Conservation (phyloP, 92 coral and sea anemone species). For the Parazoanthus atlanticus region DNA sequence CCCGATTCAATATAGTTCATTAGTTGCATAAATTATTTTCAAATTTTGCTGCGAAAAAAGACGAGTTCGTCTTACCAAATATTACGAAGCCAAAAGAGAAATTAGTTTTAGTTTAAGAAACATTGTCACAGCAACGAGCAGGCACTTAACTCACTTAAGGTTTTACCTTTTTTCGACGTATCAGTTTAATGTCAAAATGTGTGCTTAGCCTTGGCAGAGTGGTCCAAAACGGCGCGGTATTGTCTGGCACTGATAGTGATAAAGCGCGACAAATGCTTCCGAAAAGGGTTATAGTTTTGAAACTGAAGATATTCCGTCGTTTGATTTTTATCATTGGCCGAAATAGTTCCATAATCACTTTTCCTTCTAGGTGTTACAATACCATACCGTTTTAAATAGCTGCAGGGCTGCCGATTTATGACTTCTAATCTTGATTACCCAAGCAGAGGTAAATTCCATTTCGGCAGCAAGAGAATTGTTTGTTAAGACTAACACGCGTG, state of each 20-base stretch:
- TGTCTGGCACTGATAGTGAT: not conserved
- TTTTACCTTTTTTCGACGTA: not conserved
- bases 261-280: not conserved
- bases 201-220: not conserved
- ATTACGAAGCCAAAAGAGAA: not conserved
- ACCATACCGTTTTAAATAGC: not conserved
- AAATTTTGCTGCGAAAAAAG: not conserved
- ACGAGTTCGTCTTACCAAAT: not conserved
- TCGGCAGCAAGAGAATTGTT: not conserved
- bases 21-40: not conserved
- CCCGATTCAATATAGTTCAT: not conserved
- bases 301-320: not conserved
- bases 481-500: not conserved
- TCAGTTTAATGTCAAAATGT: slow-evolving; percentile 6
- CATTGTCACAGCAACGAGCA: not conserved
- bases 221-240: not conserved
- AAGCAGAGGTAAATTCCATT: not conserved
- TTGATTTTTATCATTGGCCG: not conserved
- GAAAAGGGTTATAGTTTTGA: not conserved
- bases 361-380: not conserved
- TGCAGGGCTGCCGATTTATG: not conserved
- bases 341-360: not conserved
- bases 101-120: not conserved
- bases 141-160: not conserved
- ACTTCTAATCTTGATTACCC: not conserved